A percentile compares a stretch with the other conserved stretches of the same genome.
These are phyloP conservation scores for Acrocephalus kingi DNA, from an alignment of 2,113 vertebrate genomes.

Conservation along the genomic window DNA sequence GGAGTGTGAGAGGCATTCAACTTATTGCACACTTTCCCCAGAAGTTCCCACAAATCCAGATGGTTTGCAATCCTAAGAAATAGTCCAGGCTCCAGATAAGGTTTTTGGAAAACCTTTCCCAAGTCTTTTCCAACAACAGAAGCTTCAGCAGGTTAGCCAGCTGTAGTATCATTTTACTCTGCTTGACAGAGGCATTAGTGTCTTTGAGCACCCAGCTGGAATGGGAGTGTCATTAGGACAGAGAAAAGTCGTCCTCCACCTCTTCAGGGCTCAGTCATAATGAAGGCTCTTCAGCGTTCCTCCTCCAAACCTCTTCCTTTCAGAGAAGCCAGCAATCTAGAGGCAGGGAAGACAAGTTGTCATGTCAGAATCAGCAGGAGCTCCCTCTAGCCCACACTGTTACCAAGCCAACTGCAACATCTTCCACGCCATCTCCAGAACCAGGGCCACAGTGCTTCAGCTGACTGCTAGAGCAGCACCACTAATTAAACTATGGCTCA, in stretches of 20 bases:
- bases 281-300: conserved; percentile 88
- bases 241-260: not conserved
- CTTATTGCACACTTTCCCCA: conserved; percentile 45
- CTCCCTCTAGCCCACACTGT: not conserved
- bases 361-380: not conserved
- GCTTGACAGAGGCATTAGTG: not conserved
- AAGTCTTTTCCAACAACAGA: not conserved
- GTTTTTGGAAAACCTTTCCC: not conserved
- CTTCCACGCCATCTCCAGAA: accelerated
- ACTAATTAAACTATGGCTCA: not conserved
- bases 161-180: not conserved
- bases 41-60: conserved; percentile 22
- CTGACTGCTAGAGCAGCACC: not conserved
- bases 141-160: not conserved
- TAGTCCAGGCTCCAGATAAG: not conserved
- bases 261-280: conserved; percentile 80
- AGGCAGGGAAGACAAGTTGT: conserved; percentile 26
- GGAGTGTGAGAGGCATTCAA: conserved; percentile 5
- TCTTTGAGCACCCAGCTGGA: not conserved
- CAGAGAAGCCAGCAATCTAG: conserved; percentile 90
- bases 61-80: conserved; percentile 10
- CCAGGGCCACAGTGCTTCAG: not conserved
- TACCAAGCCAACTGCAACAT: not conserved
- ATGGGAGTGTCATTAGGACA: not conserved
- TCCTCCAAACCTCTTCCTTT: conserved; percentile 88